Evolutionary conservation across 2,113 vertebrate genomes (phyloP), one percentile per base, ranked within the genome.

Genomic region (Alligator mississippiensis): DNA sequence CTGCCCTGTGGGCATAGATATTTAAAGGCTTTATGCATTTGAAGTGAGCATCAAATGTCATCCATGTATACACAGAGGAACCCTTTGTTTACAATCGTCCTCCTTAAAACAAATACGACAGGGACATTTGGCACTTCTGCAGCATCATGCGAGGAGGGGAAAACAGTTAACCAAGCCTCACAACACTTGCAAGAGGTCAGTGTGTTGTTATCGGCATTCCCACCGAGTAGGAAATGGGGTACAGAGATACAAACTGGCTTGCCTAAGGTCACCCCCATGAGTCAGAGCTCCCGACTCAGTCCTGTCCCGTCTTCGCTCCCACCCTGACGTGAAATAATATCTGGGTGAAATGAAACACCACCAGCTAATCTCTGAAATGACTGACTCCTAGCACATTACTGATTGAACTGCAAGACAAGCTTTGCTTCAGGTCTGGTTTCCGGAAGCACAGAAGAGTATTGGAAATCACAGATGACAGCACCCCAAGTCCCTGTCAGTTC

Each of bases 181-280:
- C 62, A 74, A 55, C 21, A 17, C 1, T 0, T 2, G 0, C 11
- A 68, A 61, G 55, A 72, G 30, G 58, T 64, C 30, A 27, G 15
- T 28, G n/a, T 19, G 15, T 63, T 74, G 28, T 16, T 10, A 28
- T 74, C 2, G 3, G 21, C 30, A 87, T 88, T 95, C 92, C 4
- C 54, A 57, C 60, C 57, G 55, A 1, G 3, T 75, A 54, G 76
- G 16, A 96, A 92, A 38, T 47, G 82, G 89, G 54, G 58, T 76
- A 77, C 59, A 86, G 72, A 82, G 55, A 15, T 0, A 0, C 75
- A 91, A 60, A 84, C 7, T 70, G 93, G 81, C 58, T 54, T 91
- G 63, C 64, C 82, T n/a, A 94, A 90, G 84, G 90, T 96, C 80
- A 79, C 58, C 30, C 47, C 4, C 34, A 12, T 82, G 76, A 92